These are phyloP conservation scores for Leucosticte australis DNA, from an alignment of 2,113 vertebrate species.

Conservation along the genomic window DNA sequence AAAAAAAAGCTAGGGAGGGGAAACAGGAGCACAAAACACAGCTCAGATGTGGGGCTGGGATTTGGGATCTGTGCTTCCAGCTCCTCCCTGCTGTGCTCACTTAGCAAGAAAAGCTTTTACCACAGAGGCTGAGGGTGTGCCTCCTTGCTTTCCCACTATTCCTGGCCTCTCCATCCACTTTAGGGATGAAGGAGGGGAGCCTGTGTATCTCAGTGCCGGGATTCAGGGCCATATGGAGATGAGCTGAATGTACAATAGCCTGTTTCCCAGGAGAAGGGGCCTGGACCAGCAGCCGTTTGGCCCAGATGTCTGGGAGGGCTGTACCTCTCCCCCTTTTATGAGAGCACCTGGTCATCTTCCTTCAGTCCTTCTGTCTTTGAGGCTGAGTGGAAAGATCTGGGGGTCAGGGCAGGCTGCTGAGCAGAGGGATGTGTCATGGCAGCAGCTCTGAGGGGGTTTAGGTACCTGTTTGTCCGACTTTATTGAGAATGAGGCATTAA, in stretches of 20 bases:
- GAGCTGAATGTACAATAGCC: neutral
- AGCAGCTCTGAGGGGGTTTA: neutral
- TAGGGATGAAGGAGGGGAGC: neutral
- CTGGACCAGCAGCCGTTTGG: neutral
- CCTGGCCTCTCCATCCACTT: neutral
- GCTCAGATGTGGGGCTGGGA: neutral
- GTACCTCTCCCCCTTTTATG: neutral
- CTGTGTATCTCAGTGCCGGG: neutral
- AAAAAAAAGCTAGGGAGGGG: neutral
- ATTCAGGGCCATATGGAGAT: neutral
- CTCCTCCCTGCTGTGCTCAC: neutral
- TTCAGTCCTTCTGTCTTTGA: neutral
- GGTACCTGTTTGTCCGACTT: neutral
- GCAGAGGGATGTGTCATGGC: neutral
- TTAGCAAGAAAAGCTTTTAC: neutral
- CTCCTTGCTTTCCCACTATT: neutral
- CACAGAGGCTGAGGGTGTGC: neutral
- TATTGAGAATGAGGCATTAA: neutral
- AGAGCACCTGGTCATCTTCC: neutral
- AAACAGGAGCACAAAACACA: neutral
- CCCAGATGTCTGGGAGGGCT: neutral
- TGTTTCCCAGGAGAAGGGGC: neutral
- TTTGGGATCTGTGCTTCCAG: neutral
- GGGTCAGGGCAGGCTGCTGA: neutral
- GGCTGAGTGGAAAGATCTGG: neutral